These are phyloP conservation scores for Otis tarda DNA, from an alignment of 2,113 vertebrate species.

Conservation along the genomic window DNA sequence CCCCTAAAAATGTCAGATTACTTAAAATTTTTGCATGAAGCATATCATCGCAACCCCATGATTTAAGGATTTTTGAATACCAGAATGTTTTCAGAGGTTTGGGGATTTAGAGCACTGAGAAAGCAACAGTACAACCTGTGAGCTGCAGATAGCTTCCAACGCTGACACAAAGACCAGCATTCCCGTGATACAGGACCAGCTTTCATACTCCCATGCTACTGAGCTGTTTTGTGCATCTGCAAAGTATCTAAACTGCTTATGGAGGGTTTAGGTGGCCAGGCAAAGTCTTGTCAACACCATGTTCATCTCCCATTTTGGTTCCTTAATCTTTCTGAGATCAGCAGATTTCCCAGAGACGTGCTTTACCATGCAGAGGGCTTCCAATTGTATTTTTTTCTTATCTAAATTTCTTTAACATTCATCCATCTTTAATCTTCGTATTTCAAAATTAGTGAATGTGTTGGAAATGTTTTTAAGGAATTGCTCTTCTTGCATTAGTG, in stretches of 20 bases:
- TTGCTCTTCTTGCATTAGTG: background rate
- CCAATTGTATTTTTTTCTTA: background rate
- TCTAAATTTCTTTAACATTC: background rate
- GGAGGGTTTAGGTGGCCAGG: background rate
- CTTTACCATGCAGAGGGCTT: background rate
- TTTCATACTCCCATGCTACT: background rate
- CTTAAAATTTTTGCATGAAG: background rate
- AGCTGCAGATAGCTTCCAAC: background rate
- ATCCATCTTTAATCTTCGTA: background rate
- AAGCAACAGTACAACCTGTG: accelerated
- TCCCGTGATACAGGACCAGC: background rate
- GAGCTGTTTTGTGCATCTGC: background rate
- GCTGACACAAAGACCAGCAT: accelerated
- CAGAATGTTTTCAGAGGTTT: background rate
- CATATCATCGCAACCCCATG: accelerated
- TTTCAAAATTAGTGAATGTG: background rate
- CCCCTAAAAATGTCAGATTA: background rate
- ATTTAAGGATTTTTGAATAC: background rate
- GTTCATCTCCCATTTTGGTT: background rate
- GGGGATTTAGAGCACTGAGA: background rate
- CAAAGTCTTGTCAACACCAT: background rate
- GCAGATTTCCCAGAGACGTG: background rate
- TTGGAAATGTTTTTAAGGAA: background rate
- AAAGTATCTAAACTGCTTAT: background rate
- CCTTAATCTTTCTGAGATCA: background rate